Evolutionary conservation across 2,888 invertebrate species (phyloP).

Genomic region (Idaea dimidiata): DNA sequence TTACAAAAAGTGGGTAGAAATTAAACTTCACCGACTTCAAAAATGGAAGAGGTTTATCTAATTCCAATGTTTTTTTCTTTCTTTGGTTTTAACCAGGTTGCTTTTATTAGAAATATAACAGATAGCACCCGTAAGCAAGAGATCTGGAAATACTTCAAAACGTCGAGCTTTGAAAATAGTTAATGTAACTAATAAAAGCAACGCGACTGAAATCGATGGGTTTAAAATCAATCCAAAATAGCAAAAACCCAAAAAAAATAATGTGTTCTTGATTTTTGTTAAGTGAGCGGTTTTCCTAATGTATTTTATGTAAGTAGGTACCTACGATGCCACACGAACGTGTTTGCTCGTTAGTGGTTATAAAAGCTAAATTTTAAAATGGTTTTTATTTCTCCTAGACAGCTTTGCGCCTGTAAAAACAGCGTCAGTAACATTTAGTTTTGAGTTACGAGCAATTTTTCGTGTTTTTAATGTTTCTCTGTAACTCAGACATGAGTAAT

Average conservation of each 20-base stretch:
- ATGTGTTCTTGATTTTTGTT: conserved; percentile 69
- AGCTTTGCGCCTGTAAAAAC: conserved; percentile 45
- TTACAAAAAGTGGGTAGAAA: conserved; percentile 36
- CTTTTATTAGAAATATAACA: no score
- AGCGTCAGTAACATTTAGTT: conserved; percentile 42
- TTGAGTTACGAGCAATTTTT: conserved; percentile 52
- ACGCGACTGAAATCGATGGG: no score
- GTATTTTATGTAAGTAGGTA: conserved; percentile 52
- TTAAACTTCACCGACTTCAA: no score
- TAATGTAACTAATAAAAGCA: no score
- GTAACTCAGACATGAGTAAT: conserved; percentile 56
- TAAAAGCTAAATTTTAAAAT: conserved; percentile 50
- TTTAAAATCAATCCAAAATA: no score
- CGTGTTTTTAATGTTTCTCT: conserved; percentile 61
- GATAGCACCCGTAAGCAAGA: no score
- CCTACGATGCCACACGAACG: conserved; percentile 54
- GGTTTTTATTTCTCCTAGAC: conserved; percentile 61
- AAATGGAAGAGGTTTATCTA: no score
- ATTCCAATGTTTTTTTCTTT: no score
- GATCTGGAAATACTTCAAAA: no score
- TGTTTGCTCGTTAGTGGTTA: conserved; percentile 47
- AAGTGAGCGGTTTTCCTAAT: conserved; percentile 72
- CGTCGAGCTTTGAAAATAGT: no score
- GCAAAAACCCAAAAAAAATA: no score
- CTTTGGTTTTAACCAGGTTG: no score